These are phyloP conservation scores for Labroides dimidiatus DNA, from an alignment of 2,797 vertebrate species.

Conservation along the genomic window DNA sequence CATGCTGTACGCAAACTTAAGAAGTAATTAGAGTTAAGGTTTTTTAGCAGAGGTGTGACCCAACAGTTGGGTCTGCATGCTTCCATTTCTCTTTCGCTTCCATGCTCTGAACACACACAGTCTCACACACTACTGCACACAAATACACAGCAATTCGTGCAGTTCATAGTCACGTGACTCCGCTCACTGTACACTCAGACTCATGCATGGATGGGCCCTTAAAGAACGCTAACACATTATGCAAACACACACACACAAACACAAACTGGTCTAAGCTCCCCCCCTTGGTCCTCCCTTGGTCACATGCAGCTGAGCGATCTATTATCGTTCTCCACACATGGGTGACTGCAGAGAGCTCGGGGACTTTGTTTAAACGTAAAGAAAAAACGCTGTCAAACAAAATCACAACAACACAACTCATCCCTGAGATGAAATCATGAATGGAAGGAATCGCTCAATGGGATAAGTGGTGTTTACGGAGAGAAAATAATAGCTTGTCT, in stretches of 20 bases:
- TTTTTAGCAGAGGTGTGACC: constrained; percentile 34
- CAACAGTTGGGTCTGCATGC: constrained; percentile 24
- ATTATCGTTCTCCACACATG: constrained; percentile 52
- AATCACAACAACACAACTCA: constrained; percentile 19
- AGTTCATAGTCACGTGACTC: constrained; percentile 19
- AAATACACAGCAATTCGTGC: neutral
- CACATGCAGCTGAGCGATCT: constrained; percentile 48
- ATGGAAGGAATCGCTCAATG: constrained; percentile 12
- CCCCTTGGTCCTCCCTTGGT: constrained; percentile 33
- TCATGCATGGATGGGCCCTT: constrained; percentile 34
- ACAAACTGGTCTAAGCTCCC: constrained; percentile 18
- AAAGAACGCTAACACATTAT: constrained; percentile 12
- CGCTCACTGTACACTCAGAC: constrained; percentile 12
- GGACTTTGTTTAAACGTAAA: constrained; percentile 50
- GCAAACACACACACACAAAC: constrained; percentile 4
- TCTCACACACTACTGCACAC: neutral
- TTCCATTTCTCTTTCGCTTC: neutral
- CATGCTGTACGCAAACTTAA: too few relatives aligned
- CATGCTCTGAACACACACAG: neutral
- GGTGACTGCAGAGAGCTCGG: constrained; percentile 36
- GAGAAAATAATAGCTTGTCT: constrained; percentile 2
- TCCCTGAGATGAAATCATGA: constrained; percentile 21
- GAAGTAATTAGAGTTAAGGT: constrained; percentile 27
- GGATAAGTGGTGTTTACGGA: neutral
- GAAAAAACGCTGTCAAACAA: constrained; percentile 60